Percentiles rank a stretch among this genome's conserved stretches.
Evolutionary conservation across 2,888 invertebrate genomes (phyloP).

Genomic region (Lasioglossum oenotherae): DNA sequence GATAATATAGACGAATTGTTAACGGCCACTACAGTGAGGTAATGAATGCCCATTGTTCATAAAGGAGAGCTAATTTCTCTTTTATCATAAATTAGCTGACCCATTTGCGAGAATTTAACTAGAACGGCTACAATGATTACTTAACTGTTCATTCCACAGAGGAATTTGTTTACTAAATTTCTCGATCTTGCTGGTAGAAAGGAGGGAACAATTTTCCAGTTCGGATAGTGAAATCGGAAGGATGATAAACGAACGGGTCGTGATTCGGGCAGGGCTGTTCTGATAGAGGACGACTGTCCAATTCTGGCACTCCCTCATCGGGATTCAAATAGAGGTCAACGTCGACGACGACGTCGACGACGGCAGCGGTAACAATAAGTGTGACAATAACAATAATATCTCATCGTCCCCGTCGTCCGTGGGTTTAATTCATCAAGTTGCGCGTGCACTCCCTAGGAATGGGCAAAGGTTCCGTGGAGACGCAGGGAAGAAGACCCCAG

Average conservation of each 20-base stretch:
- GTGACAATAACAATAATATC: slow-evolving; percentile 69
- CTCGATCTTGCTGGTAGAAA: not conserved
- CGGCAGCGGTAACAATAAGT: slow-evolving; percentile 56
- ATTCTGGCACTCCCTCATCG: slow-evolving; percentile 31
- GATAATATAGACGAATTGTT: not conserved
- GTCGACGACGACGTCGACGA: slow-evolving; percentile 34
- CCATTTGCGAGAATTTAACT: slow-evolving; percentile 19
- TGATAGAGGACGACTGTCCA: slow-evolving; percentile 19
- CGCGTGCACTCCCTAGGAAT: slow-evolving; percentile 47
- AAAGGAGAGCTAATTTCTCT: slow-evolving; percentile 21
- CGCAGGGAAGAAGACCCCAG: slow-evolving; percentile 74
- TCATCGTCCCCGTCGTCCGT: slow-evolving; percentile 60
- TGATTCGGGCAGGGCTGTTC: not conserved
- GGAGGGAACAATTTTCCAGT: not conserved
- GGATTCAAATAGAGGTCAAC: slow-evolving; percentile 44
- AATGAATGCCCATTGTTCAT: slow-evolving; percentile 15
- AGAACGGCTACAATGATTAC: slow-evolving; percentile 15
- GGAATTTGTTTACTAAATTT: not conserved
- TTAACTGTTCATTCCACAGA: not conserved
- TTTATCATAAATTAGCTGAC: slow-evolving; percentile 27
- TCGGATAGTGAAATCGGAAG: not conserved
- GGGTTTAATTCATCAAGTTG: slow-evolving; percentile 67
- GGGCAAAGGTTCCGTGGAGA: slow-evolving; percentile 60
- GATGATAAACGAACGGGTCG: not conserved
- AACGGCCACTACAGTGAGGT: slow-evolving; percentile 4